phyloP scores from a whole-genome alignment of 2,797 vertebrate genomes.

The Fistularia tabacaria region DNA sequence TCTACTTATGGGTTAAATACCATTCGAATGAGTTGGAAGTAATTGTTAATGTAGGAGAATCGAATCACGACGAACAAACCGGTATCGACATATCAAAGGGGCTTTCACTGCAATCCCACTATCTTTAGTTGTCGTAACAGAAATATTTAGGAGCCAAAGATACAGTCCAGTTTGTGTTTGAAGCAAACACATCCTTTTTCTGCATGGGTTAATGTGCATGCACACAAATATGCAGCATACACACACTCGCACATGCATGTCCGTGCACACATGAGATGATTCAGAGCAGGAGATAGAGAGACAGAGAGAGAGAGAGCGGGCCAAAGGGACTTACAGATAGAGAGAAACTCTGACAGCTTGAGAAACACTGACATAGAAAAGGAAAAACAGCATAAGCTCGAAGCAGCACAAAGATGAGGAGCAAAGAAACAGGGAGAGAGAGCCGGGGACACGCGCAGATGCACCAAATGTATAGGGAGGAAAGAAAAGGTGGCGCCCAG shows the following conservation, averaged over 20 bases:
- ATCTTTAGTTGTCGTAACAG: constrained; percentile 30
- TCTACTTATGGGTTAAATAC: constrained; percentile 29
- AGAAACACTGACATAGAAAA: constrained; percentile 68
- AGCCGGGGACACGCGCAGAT: too few species aligned
- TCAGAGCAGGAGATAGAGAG: background rate
- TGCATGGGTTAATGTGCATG: constrained; percentile 31
- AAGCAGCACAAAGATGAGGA: constrained; percentile 4
- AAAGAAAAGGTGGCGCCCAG: too few species aligned
- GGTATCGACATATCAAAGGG: constrained; percentile 40
- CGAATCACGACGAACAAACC: constrained; percentile 21
- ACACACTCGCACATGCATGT: constrained; percentile 10
- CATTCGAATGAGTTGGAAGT: constrained; percentile 21
- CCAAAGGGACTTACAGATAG: constrained; percentile 70
- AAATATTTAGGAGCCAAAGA: constrained; percentile 48
- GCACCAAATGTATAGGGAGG: too few species aligned
- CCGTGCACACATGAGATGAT: constrained; percentile 19
- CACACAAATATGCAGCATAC: constrained; percentile 3
- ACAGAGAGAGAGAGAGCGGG: constrained; percentile 43
- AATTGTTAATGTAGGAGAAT: constrained; percentile 28
- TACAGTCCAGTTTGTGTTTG: constrained; percentile 18
- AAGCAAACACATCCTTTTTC: constrained; percentile 10
- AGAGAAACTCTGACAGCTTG: constrained; percentile 76
- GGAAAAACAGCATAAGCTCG: constrained; percentile 14
- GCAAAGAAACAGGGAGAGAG: background rate
- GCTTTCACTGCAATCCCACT: constrained; percentile 18